Evolutionary conservation across 2,888 invertebrate species (phyloP).

Genomic region (Zaprionus obscuricornis): DNA sequence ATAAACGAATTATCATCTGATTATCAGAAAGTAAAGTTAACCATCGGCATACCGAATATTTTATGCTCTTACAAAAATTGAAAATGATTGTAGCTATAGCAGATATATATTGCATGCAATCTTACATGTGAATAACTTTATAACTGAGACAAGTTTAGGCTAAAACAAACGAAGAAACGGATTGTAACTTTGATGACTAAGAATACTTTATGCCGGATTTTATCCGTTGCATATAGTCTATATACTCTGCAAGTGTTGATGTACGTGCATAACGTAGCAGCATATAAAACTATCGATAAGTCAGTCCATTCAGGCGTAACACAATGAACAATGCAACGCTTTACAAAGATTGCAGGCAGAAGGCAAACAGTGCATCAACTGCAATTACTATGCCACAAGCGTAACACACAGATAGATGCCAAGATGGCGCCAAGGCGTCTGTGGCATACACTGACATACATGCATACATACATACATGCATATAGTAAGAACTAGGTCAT

Average conservation of each 20-base stretch:
- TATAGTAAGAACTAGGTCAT: slow-evolving; percentile 21
- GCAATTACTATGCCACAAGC: slow-evolving; percentile 77
- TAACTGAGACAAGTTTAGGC: no score
- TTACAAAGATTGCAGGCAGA: slow-evolving; percentile 67
- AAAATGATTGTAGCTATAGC: no score
- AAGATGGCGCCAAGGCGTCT: slow-evolving; percentile 63
- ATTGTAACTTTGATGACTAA: no score
- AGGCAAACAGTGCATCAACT: slow-evolving; percentile 40
- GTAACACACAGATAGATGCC: slow-evolving; percentile 81
- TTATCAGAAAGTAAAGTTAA: not conserved
- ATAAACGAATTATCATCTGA: not conserved
- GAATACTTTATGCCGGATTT: no score
- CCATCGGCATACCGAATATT: no score
- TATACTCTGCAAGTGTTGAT: not conserved
- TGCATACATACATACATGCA: not conserved
- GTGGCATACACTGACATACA: slow-evolving; percentile 50
- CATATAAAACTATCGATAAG: slow-evolving; percentile 10
- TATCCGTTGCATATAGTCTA: not conserved
- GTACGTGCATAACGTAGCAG: slow-evolving; percentile 31
- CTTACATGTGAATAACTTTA: no score
- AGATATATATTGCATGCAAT: no score
- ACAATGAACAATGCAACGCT: slow-evolving; percentile 49
- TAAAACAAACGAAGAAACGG: no score
- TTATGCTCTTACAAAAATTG: no score
- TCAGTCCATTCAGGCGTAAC: slow-evolving; percentile 4